Conservation (phyloP, 2,888 invertebrate species). For the Nemurella pictetii region DNA sequence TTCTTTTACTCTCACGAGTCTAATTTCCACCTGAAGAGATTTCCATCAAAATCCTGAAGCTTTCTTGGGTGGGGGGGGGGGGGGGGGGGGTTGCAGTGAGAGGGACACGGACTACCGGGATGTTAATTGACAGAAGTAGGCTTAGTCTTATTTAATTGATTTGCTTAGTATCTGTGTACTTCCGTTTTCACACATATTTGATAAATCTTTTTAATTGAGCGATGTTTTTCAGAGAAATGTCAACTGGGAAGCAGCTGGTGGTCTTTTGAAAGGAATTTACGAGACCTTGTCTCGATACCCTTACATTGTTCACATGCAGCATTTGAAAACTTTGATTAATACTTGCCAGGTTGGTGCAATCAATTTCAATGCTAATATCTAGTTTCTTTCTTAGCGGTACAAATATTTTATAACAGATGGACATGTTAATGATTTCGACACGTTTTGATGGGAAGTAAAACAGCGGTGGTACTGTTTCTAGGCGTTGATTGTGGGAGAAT, state of each 20-base stretch:
- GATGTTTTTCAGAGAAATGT: constrained; percentile 73
- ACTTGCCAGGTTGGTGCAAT: constrained; percentile 76
- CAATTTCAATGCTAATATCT: no score
- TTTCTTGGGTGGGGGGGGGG: no score
- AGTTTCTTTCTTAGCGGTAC: neutral
- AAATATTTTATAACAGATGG: no score
- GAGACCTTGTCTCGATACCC: constrained; percentile 91
- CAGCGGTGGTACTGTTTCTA: constrained; percentile 49
- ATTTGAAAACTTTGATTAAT: constrained; percentile 83
- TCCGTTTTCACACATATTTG: neutral
- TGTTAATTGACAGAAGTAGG: no score
- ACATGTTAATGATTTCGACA: neutral
- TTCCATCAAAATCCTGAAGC: no score
- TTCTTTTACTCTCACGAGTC: no score
- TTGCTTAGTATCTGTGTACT: no score
- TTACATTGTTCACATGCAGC: constrained; percentile 91
- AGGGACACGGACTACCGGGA: no score
- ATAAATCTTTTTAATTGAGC: neutral
- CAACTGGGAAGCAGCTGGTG: constrained; percentile 97
- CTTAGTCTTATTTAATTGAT: no score
- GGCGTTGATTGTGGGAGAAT: constrained; percentile 81
- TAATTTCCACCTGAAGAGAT: no score
- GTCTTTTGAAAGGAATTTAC: constrained; percentile 90
- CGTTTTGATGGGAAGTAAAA: neutral
- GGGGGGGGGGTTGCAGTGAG: no score